These are phyloP conservation scores for Procavia capensis DNA, from an alignment of 2,113 vertebrate species.

Conservation along the genomic window DNA sequence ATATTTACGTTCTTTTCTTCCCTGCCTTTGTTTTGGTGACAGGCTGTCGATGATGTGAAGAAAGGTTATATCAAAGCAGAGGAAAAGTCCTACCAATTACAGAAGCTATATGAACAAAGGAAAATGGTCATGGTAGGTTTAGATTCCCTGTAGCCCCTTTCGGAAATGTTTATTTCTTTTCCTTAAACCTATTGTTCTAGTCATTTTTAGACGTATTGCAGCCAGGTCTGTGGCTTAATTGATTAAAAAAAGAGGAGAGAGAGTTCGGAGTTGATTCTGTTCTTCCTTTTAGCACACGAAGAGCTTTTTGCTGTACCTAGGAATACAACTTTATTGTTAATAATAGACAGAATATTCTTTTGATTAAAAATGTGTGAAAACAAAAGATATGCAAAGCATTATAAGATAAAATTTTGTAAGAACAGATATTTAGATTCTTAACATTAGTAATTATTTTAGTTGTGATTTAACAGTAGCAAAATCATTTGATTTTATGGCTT, in stretches of 20 bases:
- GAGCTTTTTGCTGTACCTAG: background rate
- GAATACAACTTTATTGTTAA: conserved; percentile 6
- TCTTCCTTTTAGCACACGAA: background rate
- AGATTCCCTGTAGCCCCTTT: background rate
- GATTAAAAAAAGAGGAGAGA: background rate
- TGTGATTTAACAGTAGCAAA: background rate
- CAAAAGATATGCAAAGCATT: background rate
- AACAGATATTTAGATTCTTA: conserved; percentile 35
- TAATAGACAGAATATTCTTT: conserved; percentile 16
- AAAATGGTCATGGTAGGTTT: conserved; percentile 97
- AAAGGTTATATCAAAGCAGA: conserved; percentile 98
- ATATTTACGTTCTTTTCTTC: conserved; percentile 29
- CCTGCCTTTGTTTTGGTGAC: conserved; percentile 26
- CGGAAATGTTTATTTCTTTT: background rate
- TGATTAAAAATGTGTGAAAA: conserved; percentile 28
- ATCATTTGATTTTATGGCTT: background rate
- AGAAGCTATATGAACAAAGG: conserved; percentile 97
- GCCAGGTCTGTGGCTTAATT: background rate
- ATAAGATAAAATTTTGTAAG: background rate
- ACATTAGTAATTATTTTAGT: conserved; percentile 32
- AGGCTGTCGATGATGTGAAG: conserved; percentile 98
- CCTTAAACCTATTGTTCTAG: background rate
- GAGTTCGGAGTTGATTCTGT: background rate
- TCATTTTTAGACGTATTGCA: conserved; percentile 3
- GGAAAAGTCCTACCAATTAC: conserved; percentile 98